Base-by-base conservation (phyloP, 2,113 vertebrate species). In the Neotoma lepida region DNA sequence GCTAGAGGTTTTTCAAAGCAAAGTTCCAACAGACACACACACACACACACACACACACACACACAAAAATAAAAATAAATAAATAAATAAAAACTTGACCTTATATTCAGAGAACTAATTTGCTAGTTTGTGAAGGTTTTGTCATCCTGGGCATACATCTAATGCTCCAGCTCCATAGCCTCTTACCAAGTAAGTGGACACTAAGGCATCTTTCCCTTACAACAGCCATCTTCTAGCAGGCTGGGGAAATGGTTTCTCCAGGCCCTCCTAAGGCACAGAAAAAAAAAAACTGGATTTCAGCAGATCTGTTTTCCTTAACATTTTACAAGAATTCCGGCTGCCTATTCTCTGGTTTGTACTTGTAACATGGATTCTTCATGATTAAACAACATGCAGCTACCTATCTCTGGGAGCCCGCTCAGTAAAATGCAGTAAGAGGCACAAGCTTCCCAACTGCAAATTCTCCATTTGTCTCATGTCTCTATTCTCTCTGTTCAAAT, bases 271-370 rank as follows among this genome's bases (percentile, higher is more conserved):
- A 89, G 12, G 10, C 7, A 66, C 13, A 70, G 35, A 15, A 41
- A 51, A 51, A 41, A 51, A 51, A 73, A 68, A 85, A 30, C 39
- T 35, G 17, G 39, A 39, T 70, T 49, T 93, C 17, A 51, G 7
- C 24, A 88, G 9, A 73, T 54, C 71, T 4, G 9, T 81, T 88
- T 86, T 93, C 44, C 76, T 74, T 0, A 8, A 6, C 8, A 49
- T 56, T 88, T 89, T 51, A 35, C 51, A 82, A 73, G 24, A 86
- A 66, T 94, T 74, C 14, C 39, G 49, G 4, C 12, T 44, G 70
- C 28, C 17, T 22, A 4, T 81, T 71, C 74, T 96, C 94, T 93
- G 22, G 66, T 70, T 91, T 89, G 82, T 51, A 56, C 33, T 93
- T 74, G 66, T 86, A 35, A 82, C 35, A 84, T 49, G 10, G 28